A percentile compares a stretch with the other conserved stretches of the same genome.
Conservation (phyloP, 2,113 vertebrate genomes). For the Maccullochella peelii region DNA sequence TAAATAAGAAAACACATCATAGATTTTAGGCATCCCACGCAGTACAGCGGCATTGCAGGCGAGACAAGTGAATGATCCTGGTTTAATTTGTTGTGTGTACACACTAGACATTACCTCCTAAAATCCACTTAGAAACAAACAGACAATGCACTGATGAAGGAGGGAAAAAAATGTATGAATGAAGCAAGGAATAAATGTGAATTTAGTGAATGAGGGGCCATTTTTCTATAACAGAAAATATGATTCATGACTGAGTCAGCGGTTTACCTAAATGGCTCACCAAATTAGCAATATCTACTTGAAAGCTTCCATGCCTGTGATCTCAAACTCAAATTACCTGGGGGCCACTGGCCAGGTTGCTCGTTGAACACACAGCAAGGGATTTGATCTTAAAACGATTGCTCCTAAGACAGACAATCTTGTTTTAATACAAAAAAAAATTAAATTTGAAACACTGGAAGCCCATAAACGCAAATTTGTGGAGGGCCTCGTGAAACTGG, state of each 20-base stretch:
- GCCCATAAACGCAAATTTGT: no score
- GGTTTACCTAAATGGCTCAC: not conserved
- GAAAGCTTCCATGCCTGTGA: not conserved
- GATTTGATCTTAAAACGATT: not conserved
- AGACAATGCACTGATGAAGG: not conserved
- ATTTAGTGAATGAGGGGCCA: not conserved
- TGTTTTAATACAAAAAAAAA: no score
- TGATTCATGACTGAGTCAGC: not conserved
- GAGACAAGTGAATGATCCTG: not conserved
- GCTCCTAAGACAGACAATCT: no score
- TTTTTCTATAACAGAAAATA: not conserved
- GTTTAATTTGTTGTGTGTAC: constrained; percentile 4
- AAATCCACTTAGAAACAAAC: not conserved
- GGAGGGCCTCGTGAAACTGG: no score
- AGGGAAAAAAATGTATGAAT: constrained; percentile 6
- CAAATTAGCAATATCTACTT: not conserved
- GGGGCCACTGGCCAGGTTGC: not conserved
- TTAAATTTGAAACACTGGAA: no score
- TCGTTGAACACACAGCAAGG: not conserved
- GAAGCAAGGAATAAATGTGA: not conserved
- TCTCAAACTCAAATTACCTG: not conserved
- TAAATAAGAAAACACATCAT: constrained; percentile 1
- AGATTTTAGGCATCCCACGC: constrained; percentile 3
- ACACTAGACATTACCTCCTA: not conserved
- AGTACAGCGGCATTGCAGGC: not conserved